These are phyloP conservation scores for Megaleporinus macrocephalus DNA, from an alignment of 2,113 vertebrate genomes.

Conservation along the genomic window DNA sequence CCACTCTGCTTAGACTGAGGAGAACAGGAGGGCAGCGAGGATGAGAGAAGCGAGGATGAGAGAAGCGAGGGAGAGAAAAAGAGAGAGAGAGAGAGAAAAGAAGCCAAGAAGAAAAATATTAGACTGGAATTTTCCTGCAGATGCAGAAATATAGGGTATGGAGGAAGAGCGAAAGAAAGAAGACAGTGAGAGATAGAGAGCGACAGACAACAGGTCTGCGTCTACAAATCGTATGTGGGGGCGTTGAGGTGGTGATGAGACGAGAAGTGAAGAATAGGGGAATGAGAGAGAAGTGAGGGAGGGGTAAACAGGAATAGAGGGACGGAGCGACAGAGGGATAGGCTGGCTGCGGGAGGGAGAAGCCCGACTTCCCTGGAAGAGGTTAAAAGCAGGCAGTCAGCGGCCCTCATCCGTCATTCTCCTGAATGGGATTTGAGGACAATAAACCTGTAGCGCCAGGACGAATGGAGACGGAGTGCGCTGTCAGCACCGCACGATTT, in stretches of 20 bases:
- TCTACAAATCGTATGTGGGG: not conserved
- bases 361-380: conserved; percentile 58
- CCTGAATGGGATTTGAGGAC: conserved; percentile 85
- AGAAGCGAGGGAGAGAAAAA: conserved; percentile 7
- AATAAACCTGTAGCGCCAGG: conserved; percentile 84
- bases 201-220: conserved; percentile 22
- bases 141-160: not conserved
- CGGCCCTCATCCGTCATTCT: conserved; percentile 83
- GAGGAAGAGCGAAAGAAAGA: conserved; percentile 3
- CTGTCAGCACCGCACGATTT: conserved; percentile 80
- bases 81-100: conserved; percentile 6
- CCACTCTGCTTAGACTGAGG: conserved; percentile 32
- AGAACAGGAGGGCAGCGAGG: conserved; percentile 4
- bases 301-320: conserved; percentile 7
- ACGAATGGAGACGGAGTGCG: conserved; percentile 83
- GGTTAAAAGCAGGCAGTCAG: conserved; percentile 67
- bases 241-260: not conserved
- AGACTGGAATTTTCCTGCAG: not conserved
- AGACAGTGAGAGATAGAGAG: conserved; percentile 31
- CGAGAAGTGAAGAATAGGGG: not conserved
- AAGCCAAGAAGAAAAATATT: conserved; percentile 7
- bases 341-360: conserved; percentile 47
- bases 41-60: conserved; percentile 1
- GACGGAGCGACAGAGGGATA: conserved; percentile 39
- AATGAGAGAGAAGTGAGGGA: not conserved